Base-by-base conservation (phyloP, 2,888 invertebrate species). In the Eustalomyia histrio region DNA sequence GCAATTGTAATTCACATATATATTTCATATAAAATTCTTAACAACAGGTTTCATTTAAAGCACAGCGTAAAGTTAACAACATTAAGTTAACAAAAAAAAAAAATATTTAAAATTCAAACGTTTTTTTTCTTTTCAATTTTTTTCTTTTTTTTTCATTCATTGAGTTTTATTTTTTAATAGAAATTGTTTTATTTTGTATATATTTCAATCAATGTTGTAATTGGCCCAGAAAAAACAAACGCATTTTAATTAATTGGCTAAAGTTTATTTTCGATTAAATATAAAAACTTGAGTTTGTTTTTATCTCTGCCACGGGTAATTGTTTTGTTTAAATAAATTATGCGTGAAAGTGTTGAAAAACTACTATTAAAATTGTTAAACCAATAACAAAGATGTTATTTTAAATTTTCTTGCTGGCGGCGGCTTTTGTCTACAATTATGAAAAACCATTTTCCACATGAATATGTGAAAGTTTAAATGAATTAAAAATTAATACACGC, bases 261-360 rank as follows among this genome's bases (percentile, higher is more conserved):
- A 69, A 76, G 68, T 76, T 63, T 47, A 63, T 57, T 63, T 47
- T 14, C 10, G 10, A 39, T 10, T 35, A 39, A 39, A 39, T 5
- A 39, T 12, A 47, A 47, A 14, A n/a, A n/a, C 43, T 47, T 47
- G 4, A 47, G 43, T 47, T 47, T n/a, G n/a, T 6, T n/a, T 47
- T n/a, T n/a, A 47, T 47, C n/a, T 47, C n/a, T 47, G 6, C n/a
- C 6, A 7, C 43, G 6, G n/a, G 43, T 55, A 52, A 76, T 33
- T 14, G 39, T 80, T 80, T 72, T 76, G 68, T 68, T 64, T 60
- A 64, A 64, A 74, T 78, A 78, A 78, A 79, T 79, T 81, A 81
- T 79, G 81, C 81, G 81, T 81, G 81, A 81, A 81, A 81, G 78
- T 78, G 81, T 60, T 78, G 81, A 79, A 81, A 81, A 67, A 65